Conservation (phyloP, 2,797 vertebrate species). For the Lerista edwardsae region DNA sequence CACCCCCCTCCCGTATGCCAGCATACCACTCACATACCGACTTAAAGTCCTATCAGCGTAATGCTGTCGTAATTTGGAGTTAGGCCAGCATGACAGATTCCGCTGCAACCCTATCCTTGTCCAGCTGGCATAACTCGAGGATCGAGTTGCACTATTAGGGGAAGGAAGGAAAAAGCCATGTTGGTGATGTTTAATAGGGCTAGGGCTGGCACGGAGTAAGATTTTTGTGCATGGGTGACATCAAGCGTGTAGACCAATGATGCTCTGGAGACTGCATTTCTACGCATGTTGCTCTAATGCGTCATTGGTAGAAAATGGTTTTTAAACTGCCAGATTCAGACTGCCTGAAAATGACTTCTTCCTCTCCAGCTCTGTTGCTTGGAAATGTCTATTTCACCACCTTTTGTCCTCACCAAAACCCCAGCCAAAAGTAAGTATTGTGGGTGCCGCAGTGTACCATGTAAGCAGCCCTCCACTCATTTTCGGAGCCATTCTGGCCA, state of each 20-base stretch:
- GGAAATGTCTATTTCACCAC: not conserved
- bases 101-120: constrained; percentile 17
- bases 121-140: constrained; percentile 31
- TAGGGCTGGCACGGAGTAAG: not conserved
- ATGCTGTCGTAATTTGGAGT: constrained; percentile 3
- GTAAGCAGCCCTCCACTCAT: too few species aligned
- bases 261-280: too few species aligned
- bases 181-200: not conserved
- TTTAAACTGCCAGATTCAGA: not conserved
- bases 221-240: not conserved
- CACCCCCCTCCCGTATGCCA: not conserved
- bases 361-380: not conserved
- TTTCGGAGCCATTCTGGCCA: too few species aligned
- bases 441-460: too few species aligned
- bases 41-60: not conserved
- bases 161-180: constrained; percentile 11
- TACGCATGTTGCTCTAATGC: too few species aligned
- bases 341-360: not conserved
- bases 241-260: not conserved
- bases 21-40: not conserved
- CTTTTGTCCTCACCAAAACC: not conserved
- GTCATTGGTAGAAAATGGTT: too few species aligned
- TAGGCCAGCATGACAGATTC: constrained; percentile 1
- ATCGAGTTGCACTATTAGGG: not conserved
- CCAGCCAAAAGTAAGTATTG: too few species aligned